Evolutionary conservation across 1,140 invertebrate genomes (phyloP).

Genomic region (Pseudomyrmex sp.): DNA sequence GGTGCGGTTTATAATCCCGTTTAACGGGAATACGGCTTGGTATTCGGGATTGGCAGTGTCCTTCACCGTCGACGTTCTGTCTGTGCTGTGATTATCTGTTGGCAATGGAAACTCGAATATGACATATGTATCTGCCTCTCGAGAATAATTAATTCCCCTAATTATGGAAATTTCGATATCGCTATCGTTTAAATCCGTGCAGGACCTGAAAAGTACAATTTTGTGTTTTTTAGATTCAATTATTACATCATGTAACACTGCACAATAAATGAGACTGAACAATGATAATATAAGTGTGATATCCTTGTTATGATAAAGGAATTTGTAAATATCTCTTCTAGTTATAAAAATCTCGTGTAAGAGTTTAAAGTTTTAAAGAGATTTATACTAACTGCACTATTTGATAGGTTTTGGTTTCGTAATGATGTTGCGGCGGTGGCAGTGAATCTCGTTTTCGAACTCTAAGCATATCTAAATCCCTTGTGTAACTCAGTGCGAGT

Average conservation of each 20-base stretch:
- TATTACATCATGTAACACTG: background rate
- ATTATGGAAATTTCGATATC: slow-evolving; percentile 95
- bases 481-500: slow-evolving; percentile 92
- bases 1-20: slow-evolving; percentile 92
- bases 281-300: background rate
- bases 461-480: slow-evolving; percentile 95
- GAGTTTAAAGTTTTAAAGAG: too few species aligned
- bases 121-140: slow-evolving; percentile 97
- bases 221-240: background rate
- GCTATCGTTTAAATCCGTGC: slow-evolving; percentile 96
- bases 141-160: slow-evolving; percentile 95
- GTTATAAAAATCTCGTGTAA: background rate
- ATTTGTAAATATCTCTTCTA: background rate
- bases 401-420: slow-evolving; percentile 95
- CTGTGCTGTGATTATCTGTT: slow-evolving; percentile 91
- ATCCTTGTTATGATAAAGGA: background rate
- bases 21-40: slow-evolving; percentile 89
- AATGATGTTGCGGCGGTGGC: slow-evolving; percentile 96
- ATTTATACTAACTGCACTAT: slow-evolving; percentile 91
- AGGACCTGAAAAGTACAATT: slow-evolving; percentile 87
- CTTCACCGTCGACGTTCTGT: slow-evolving; percentile 92
- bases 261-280: background rate
- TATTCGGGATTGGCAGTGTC: slow-evolving; percentile 96
- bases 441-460: slow-evolving; percentile 86
- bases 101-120: slow-evolving; percentile 97